Evolutionary conservation across 2,113 vertebrate species (phyloP).

Genomic region (Tricholaema leucomelas): DNA sequence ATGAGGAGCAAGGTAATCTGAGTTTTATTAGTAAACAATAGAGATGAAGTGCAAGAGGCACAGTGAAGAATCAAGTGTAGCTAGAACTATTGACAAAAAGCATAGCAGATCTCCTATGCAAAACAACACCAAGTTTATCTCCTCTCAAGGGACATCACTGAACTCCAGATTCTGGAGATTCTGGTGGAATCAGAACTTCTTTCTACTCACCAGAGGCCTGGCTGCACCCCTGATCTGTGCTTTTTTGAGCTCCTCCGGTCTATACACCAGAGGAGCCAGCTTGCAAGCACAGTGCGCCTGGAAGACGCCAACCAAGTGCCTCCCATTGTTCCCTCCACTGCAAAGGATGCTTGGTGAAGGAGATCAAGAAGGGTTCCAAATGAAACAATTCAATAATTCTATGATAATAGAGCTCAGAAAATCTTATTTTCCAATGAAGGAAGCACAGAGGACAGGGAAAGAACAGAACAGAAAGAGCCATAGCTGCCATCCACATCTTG

Average conservation of each 20-base stretch:
- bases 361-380: background rate
- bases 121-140: background rate
- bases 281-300: background rate
- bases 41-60: too few species aligned
- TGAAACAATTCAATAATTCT: too few species aligned
- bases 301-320: background rate
- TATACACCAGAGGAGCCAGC: background rate
- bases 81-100: background rate
- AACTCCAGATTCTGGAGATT: background rate
- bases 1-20: too few species aligned
- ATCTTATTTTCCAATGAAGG: background rate
- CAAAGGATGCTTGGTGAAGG: background rate
- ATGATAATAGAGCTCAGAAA: background rate
- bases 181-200: background rate
- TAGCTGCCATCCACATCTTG: background rate
- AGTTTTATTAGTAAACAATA: too few species aligned
- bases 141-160: background rate
- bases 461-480: background rate
- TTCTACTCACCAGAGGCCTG: background rate
- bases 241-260: background rate
- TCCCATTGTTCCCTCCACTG: background rate
- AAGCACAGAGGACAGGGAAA: background rate
- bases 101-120: background rate
- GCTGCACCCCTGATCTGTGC: background rate
- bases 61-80: too few species aligned